Base-by-base conservation (phyloP, 2,888 invertebrate genomes). In the Alloscopus bannaensis region DNA sequence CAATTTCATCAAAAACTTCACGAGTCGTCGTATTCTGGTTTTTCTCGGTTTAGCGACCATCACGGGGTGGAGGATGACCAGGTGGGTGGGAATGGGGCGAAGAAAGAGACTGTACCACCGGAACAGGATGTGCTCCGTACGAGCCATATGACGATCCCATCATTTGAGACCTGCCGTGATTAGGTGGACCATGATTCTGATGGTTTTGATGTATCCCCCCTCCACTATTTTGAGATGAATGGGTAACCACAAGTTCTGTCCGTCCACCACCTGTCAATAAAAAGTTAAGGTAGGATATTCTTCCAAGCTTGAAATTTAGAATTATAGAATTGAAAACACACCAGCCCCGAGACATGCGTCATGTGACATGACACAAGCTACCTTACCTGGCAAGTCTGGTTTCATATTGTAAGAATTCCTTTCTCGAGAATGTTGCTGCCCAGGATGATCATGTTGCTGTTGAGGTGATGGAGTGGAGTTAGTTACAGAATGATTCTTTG, bases 381-480 rank as follows among this genome's bases (percentile, higher is more conserved):
- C 18, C 20, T 13, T 47, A 80, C 80, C 76, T 60, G 69, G 42
- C 45, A 81, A 42, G n/a, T 81, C 81, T 6, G 81, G 57, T 11
- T 55, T 64, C 2, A 47, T 40, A 22, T 36, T 59, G 59, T 76
- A 77, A 0, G 18, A 31, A 55, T 47, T 62, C 16, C 73, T 65
- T 16, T 81, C 81, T 26, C 79, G 55, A 1, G 31, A 47, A 60
- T 60, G 55, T 22, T 75, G 78, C 2, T 24, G 52, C 28, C 64
- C 42, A 26, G n/a, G 50, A 28, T 77, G 76, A 4, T 76, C 50
- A 18, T 78, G 42, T 29, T 69, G 57, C 45, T 81, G 81, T 40
- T 81, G 81, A 4, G 81, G 81, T 24, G 81, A 81, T 11, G 79
- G 75, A 13, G 81, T 24, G 3, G 81, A 71, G 36, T 79, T 70